Evolutionary conservation across 2,888 invertebrate species (phyloP), one percentile per base, ranked within the genome.

Genomic region (Linnaemya tessellans): DNA sequence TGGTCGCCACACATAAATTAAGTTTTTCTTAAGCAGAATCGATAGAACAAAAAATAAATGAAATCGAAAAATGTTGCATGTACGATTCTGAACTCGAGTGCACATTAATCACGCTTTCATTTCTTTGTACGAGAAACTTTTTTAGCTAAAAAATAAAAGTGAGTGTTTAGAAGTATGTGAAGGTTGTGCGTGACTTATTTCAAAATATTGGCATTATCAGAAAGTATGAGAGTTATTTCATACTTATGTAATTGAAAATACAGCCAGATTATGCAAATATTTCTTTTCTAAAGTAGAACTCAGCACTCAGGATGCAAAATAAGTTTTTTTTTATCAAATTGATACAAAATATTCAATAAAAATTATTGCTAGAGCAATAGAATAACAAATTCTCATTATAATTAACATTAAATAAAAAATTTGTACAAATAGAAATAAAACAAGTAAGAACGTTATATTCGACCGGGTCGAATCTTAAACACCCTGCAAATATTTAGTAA

Each of bases 101-200:
- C 22, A 49, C 84, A 80, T 80, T 65, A 70, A 84, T 79, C 84
- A 80, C 68, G 68, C 46, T 75, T 65, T 60, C 20, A 15, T 62
- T 62, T 68, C 22, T 60, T 3, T 41, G 3, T 54, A 8, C 38
- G 30, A 56, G n/a, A 13, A 25, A 41, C 3, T 64, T 54, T 64
- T 54, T 15, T n/a, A 46, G 51, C 18, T 13, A n/a, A 73, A 62
- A 62, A 51, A 20, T 20, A 73, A 62, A 62, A 51, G 35, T 20
- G 43, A 49, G 46, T 38, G 35, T 51, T 38, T 18, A 8, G n/a
- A 49, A 41, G 13, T 67, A 41, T 70, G 35, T 54, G 68, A 51
- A 51, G 68, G 51, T 51, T 38, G 68, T 51, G 43, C 54, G 22
- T 56, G 54, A 56, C 22, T 56, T 56, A 25, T 25, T 56, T 18